Percentiles rank a stretch among this genome's conserved stretches.
phyloP scores from a whole-genome alignment of 2,797 vertebrate genomes.

The Lepilemur septentrionalis region DNA sequence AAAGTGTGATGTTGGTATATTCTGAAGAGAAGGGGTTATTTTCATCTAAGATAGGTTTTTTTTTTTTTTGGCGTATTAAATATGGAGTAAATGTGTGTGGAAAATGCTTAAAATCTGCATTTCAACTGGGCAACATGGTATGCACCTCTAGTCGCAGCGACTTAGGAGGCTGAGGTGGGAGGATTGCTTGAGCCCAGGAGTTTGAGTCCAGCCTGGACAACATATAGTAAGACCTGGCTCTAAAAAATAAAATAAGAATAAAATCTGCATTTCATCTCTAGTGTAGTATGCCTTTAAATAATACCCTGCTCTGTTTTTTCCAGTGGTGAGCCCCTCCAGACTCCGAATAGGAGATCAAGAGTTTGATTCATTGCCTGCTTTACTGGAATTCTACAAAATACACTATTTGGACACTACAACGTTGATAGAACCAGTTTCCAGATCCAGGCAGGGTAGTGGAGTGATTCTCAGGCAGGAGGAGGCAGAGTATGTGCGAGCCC shows the following conservation, averaged over 20 bases:
- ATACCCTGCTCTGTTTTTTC: constrained; percentile 74
- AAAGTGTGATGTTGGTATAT: not conserved
- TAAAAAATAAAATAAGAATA: not conserved
- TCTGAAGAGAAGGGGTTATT: not conserved
- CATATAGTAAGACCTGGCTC: not conserved
- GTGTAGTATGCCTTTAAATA: constrained; percentile 64
- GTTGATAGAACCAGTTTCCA: constrained; percentile 96
- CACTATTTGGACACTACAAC: constrained; percentile 99
- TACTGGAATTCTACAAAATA: constrained; percentile 99
- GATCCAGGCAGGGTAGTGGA: constrained; percentile 91
- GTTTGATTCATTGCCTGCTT: constrained; percentile 95
- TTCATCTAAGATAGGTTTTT: not conserved
- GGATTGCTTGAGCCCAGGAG: not conserved
- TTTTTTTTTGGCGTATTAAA: not conserved
- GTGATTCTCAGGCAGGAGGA: constrained; percentile 92
- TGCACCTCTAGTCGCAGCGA: not conserved
- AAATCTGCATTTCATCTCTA: constrained; percentile 13
- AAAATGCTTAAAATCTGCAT: constrained; percentile 31
- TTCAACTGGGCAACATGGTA: not conserved
- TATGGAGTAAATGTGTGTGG: not conserved
- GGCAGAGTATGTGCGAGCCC: constrained; percentile 93
- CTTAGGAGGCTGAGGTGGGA: not conserved
- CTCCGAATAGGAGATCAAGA: constrained; percentile 99
- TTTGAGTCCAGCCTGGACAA: not conserved
- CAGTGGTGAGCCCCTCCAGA: constrained; percentile 90